These are phyloP conservation scores for Conus canariensis DNA, from an alignment of 2,888 invertebrate genomes.

Conservation along the genomic window DNA sequence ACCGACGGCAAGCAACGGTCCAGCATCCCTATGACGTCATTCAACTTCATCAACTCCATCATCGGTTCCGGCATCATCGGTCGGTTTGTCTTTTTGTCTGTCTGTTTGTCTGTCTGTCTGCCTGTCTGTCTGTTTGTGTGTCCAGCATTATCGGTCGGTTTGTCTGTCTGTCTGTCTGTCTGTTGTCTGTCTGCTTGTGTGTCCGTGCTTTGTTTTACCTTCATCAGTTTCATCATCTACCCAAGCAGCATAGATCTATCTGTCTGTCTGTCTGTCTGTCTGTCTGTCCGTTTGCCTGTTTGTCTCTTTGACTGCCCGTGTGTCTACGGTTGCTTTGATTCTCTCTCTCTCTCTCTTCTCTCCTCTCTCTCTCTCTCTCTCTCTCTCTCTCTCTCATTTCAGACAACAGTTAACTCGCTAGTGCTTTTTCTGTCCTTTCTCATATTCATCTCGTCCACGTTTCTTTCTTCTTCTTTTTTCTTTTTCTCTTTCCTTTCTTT, in stretches of 20 bases:
- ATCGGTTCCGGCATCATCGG: constrained; percentile 93
- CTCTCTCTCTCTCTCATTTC: too few species aligned
- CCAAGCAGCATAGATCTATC: too few species aligned
- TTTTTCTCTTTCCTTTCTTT: too few species aligned
- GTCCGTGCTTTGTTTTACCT: not conserved
- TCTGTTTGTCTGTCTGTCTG: not conserved
- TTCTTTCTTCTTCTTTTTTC: not conserved
- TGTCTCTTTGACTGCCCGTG: too few species aligned
- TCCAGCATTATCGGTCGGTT: constrained; percentile 87
- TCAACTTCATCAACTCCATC: constrained; percentile 93
- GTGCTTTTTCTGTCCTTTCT: too few species aligned
- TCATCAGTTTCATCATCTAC: too few species aligned
- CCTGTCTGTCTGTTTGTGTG: not conserved
- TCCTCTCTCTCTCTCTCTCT: too few species aligned
- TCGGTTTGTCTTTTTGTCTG: constrained; percentile 70
- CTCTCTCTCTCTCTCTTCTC: too few species aligned
- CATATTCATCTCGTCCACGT: not conserved
- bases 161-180: not conserved
- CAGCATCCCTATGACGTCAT: constrained; percentile 88
- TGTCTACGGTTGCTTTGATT: too few species aligned
- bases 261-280: too few species aligned
- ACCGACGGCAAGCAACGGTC: constrained; percentile 82
- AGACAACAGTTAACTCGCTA: not conserved
- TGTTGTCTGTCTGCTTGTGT: not conserved
- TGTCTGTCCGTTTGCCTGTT: too few species aligned